Conservation (phyloP, 37 sponge, comb jelly and placozoan genomes). For the Petrosia ficiformis region DNA sequence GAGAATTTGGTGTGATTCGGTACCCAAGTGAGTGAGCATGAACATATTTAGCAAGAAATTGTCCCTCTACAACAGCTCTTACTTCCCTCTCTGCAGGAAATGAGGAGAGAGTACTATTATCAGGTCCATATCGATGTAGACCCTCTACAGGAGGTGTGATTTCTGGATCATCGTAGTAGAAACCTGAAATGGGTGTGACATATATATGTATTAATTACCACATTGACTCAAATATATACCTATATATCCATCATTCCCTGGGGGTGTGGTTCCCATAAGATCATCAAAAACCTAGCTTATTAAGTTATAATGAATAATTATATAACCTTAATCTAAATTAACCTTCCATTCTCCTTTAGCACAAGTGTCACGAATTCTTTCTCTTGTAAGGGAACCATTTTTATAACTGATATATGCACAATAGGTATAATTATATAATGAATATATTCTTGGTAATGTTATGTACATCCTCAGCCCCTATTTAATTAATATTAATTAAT, state of each 20-base stretch:
- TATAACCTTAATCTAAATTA: background rate
- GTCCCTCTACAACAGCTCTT: conserved; percentile 86
- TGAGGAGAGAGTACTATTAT: conserved; percentile 16
- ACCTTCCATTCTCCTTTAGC: conserved; percentile 68
- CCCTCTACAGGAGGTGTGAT: conserved; percentile 81
- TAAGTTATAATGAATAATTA: background rate
- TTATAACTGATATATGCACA: conserved; percentile 61
- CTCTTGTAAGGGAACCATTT: conserved; percentile 82
- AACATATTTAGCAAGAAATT: conserved; percentile 80
- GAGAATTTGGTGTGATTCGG: conserved; percentile 38
- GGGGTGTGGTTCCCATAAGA: conserved; percentile 57
- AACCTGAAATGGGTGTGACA: conserved; percentile 23
- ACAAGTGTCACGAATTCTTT: conserved; percentile 58
- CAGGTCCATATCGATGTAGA: conserved; percentile 23
- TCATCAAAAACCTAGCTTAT: conserved; percentile 53
- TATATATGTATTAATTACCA: background rate
- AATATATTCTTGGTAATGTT: too few species aligned
- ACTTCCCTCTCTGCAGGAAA: conserved; percentile 66
- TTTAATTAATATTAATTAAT: too few species aligned
- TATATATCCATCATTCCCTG: conserved; percentile 84
- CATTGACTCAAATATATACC: conserved; percentile 16
- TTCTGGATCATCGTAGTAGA: conserved; percentile 79
- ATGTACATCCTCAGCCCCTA: too few species aligned
- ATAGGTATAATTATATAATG: too few species aligned
- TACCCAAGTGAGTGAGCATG: conserved; percentile 86